Evolutionary conservation across 2,888 invertebrate species (phyloP).

Genomic region (Spilarctia lutea): DNA sequence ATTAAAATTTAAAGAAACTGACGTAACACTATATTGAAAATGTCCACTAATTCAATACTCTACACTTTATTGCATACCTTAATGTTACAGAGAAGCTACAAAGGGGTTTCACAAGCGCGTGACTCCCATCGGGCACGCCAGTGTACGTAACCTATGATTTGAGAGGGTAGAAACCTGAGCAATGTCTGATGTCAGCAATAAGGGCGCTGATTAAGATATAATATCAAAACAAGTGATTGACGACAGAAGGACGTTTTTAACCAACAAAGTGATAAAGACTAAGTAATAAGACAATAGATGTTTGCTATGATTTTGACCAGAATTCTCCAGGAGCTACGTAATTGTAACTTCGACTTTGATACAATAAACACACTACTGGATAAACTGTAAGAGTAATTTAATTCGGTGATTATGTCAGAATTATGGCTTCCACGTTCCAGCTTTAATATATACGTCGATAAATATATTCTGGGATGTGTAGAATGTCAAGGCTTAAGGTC

Average conservation of each 20-base stretch:
- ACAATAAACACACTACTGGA: not conserved
- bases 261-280: not conserved
- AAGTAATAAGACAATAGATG: not conserved
- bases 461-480: slow-evolving; percentile 14
- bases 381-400: not conserved
- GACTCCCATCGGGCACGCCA: too few species aligned
- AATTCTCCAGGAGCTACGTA: not conserved
- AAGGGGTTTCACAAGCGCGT: too few species aligned
- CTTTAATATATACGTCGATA: slow-evolving; percentile 25
- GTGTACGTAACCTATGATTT: too few species aligned
- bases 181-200: too few species aligned
- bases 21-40: too few species aligned
- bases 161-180: too few species aligned
- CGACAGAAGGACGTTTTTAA: not conserved
- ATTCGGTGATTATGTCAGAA: not conserved
- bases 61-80: too few species aligned
- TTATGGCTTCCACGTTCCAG: slow-evolving; percentile 28
- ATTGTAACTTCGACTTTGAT: not conserved
- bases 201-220: not conserved
- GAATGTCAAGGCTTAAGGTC: slow-evolving; percentile 25
- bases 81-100: too few species aligned
- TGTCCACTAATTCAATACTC: too few species aligned
- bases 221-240: not conserved
- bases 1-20: too few species aligned
- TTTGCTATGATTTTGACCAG: not conserved